Conservation (phyloP, 2,113 vertebrate species). For the Strigops habroptila region DNA sequence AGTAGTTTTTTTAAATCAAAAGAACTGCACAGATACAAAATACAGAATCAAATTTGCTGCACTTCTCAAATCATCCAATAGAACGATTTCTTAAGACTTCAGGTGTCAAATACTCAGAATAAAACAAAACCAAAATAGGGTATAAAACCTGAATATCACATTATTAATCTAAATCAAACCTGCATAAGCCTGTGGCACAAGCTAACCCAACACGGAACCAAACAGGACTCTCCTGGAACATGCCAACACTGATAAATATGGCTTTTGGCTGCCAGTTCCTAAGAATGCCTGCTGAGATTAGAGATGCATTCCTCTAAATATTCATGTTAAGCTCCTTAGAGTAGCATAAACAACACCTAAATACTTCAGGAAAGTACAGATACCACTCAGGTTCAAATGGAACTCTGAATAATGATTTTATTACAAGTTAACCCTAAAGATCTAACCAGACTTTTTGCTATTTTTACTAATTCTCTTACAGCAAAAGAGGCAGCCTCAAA, state of each 20-base stretch:
- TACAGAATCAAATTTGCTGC: background rate
- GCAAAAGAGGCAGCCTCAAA: background rate
- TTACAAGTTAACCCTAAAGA: background rate
- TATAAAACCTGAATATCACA: background rate
- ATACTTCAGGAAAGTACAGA: background rate
- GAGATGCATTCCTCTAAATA: background rate
- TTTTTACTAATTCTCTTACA: background rate
- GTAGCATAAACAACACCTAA: background rate
- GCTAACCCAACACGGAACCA: background rate
- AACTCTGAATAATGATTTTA: background rate
- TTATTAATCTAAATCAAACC: background rate
- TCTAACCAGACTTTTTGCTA: background rate
- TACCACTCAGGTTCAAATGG: background rate
- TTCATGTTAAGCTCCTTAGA: background rate
- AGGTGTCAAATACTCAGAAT: background rate
- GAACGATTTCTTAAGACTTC: background rate
- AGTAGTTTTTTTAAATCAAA: background rate
- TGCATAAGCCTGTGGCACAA: background rate
- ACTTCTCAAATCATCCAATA: background rate
- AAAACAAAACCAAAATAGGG: background rate
- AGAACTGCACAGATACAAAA: background rate
- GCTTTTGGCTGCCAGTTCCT: background rate
- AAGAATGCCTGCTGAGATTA: background rate
- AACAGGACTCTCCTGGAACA: background rate
- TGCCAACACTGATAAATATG: background rate